phyloP scores from a whole-genome alignment of 2,113 vertebrate species.

The Apodemus speciosus region DNA sequence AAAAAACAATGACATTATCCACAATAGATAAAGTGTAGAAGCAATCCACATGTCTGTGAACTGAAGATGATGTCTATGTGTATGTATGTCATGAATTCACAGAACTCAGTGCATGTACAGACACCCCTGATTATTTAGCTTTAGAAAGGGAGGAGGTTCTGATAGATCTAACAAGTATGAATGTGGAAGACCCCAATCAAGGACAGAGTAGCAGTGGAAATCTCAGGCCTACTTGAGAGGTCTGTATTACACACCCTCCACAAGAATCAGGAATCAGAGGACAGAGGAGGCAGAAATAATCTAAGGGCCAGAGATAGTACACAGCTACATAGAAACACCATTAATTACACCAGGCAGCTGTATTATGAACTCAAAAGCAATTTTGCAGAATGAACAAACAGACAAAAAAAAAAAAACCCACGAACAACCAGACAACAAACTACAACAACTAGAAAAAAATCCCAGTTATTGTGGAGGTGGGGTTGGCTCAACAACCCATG shows the following conservation, averaged over 20 bases:
- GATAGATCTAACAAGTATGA: background rate
- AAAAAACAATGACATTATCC: background rate
- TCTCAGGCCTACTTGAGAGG: background rate
- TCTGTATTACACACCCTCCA: background rate
- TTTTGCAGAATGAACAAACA: background rate
- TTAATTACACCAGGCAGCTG: background rate
- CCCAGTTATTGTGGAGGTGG: too few species aligned
- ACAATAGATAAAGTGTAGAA: background rate
- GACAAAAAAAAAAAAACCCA: too few species aligned
- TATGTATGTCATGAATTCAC: background rate
- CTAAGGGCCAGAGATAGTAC: background rate
- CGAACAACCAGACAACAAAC: too few species aligned
- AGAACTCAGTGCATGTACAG: background rate
- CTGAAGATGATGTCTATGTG: background rate
- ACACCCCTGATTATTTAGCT: background rate
- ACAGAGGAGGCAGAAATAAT: background rate
- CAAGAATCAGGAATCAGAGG: too few species aligned
- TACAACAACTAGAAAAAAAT: background rate
- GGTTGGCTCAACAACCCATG: rapidly evolving
- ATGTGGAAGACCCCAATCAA: background rate
- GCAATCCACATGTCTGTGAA: background rate
- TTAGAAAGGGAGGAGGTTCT: background rate
- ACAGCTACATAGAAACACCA: background rate
- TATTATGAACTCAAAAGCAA: background rate
- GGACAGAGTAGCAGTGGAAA: background rate